Base-by-base conservation (phyloP, 1,140 invertebrate species). In the Vanessa tameamea region DNA sequence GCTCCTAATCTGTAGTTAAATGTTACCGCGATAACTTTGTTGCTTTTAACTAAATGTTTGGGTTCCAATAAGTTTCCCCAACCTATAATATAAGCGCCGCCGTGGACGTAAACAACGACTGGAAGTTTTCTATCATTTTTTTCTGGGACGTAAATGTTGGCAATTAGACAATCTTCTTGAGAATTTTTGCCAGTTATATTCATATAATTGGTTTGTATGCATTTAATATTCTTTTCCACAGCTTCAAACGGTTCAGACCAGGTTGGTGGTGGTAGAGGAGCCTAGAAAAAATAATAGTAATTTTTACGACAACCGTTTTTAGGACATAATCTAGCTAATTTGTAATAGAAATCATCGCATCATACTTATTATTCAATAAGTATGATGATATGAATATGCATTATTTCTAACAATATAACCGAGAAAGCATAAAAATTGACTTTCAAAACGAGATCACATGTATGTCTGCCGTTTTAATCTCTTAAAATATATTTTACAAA, bases 91-190 rank as follows among this genome's bases (percentile, higher is more conserved):
- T 63, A 81, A 6, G 59, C 80, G 12, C 80, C 80, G 4, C 80
- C 80, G n/a, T 79, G 80, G 14, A 81, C 65, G 13, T 73, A 69
- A 9, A 90, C 85, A 14, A 91, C 57, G 0, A 91, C 88, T 7
- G 89, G 84, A 23, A 90, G 55, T 11, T 87, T 84, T n/a, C 78
- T 82, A 23, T 83, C 53, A 8, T 76, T 64, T 12, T 81, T 88
- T 48, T 90, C 72, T 13, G 87, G 87, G 5, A 84, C 83, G 65
- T 78, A 90, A 9, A 91, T 66, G 72, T 88, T 89, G 47, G 79
- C 82, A 23, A 88, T 75, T 0, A 91, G 80, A 64, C 89, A 91
- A 70, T 90, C 72, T 78, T 91, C 89, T 74, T 80, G 73, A 8
- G 63, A 57, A 15, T 53, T 64, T 69, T 5, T 3, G n/a, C 3